A percentile compares a stretch with the other conserved stretches of the same genome.
These are phyloP conservation scores for Psittacus erithacus DNA, from an alignment of 2,113 vertebrate genomes.

Conservation along the genomic window DNA sequence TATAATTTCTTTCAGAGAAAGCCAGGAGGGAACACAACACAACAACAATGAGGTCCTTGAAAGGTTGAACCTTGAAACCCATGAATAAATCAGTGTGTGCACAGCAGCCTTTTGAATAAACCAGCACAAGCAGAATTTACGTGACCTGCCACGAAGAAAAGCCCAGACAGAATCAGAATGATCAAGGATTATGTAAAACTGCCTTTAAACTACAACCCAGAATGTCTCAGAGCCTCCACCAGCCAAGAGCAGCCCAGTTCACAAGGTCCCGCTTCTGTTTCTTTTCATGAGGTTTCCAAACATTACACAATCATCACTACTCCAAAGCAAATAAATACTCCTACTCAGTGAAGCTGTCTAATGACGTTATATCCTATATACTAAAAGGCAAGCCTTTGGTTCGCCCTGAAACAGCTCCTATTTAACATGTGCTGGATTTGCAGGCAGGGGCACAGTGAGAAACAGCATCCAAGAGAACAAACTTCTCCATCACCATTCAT, in stretches of 20 bases:
- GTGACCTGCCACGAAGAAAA: neutral
- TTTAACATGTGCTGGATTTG: neutral
- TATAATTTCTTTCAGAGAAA: neutral
- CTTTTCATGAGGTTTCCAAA: neutral
- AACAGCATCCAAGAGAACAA: neutral
- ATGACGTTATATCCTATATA: neutral
- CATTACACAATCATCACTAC: neutral
- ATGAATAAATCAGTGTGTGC: neutral
- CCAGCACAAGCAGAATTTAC: neutral
- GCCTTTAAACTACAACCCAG: neutral
- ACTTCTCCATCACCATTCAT: rapidly evolving
- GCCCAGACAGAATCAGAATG: neutral
- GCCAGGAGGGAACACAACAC: neutral
- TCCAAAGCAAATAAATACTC: slow-evolving; percentile 51
- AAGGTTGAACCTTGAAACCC: rapidly evolving
- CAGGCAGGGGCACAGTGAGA: neutral
- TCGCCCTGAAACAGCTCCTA: neutral
- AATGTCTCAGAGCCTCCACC: neutral
- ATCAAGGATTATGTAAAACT: neutral
- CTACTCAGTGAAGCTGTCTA: neutral
- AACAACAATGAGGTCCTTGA: rapidly evolving
- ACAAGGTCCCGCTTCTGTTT: neutral
- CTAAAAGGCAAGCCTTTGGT: neutral
- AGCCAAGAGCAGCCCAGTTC: neutral
- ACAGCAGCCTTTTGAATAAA: neutral